These are phyloP conservation scores for Tetramorium simillimum DNA, from an alignment of 1,140 invertebrate genomes.

Conservation along the genomic window DNA sequence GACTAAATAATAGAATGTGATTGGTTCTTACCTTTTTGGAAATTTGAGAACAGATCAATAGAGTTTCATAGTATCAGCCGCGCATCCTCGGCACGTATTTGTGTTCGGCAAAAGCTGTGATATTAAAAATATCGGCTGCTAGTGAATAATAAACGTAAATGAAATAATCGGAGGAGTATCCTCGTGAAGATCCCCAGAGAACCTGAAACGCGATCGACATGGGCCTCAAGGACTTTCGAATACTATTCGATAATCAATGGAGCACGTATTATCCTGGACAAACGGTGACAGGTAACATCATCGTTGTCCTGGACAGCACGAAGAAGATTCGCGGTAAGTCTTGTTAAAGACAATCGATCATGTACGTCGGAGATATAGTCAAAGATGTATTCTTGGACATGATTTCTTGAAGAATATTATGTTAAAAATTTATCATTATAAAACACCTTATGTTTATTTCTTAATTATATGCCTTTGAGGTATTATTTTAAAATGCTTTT, in stretches of 20 bases:
- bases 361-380: background rate
- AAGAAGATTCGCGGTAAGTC: conserved; percentile 85
- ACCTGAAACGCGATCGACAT: conserved; percentile 66
- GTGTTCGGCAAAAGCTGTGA: too few species aligned
- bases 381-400: background rate
- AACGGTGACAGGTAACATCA: conserved; percentile 82
- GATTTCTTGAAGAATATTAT: background rate
- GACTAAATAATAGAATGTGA: too few species aligned
- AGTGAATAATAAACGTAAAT: background rate
- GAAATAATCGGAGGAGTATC: background rate
- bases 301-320: conserved; percentile 79
- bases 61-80: too few species aligned
- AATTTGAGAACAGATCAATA: too few species aligned
- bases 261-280: conserved; percentile 85
- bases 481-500: background rate
- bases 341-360: background rate
- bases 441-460: too few species aligned
- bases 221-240: conserved; percentile 83
- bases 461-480: background rate
- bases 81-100: too few species aligned
- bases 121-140: too few species aligned
- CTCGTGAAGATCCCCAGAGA: too few species aligned
- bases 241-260: conserved; percentile 83
- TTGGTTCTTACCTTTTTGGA: too few species aligned
- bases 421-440: too few species aligned